Base-by-base conservation (phyloP, 2,797 vertebrate species). In the Heteromormyrus szaboi region DNA sequence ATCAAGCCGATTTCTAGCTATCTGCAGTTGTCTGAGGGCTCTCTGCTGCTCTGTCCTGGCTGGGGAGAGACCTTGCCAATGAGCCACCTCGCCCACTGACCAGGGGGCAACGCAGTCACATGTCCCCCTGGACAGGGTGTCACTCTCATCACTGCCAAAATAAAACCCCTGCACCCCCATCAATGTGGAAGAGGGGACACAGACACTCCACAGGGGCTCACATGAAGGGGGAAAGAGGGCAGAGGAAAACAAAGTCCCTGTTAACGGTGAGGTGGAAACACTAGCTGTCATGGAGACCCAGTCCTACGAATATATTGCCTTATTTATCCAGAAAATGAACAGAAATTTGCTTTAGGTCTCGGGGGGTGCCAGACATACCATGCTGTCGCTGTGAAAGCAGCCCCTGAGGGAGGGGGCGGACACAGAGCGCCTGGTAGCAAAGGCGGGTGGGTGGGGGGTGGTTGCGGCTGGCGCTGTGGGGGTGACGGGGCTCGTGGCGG, bases 371-470 rank as follows among this genome's bases (percentile, higher is more conserved):
- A 54, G 59, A 90, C 90, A 94, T 96, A 97, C 97, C 56, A 92
- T 93, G 90, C 94, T 95, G 94, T 93, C 91, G 92, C 92, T 93
- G 89, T 89, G 88, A 88, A 95, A 95, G 59, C 94, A 90, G 79
- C 92, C 90, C 1, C 92, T 91, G 90, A 93, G 46, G 46, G 94
- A 95, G 0, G 94, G 93, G 79, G 94, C 94, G 2, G 96, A 97
- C 14, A 94, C 94, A 54, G 96, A 96, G 72, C 94, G 94, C 0
- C 89, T 94, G 87, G 94, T 96, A 87, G 95, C 94, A 91, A 97
- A 98, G 88, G 95, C 92, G 0, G 97, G 96, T 0, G 96, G 95
- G 89, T 97, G 97, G 89, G 96, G 95, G 89, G 95, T 92, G 0
- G 94, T 94, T 65, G 92, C 65, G 1, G 41, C 25, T 79, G 85